phyloP scores from a whole-genome alignment of 1,140 invertebrate species.

The Augochlora pura region DNA sequence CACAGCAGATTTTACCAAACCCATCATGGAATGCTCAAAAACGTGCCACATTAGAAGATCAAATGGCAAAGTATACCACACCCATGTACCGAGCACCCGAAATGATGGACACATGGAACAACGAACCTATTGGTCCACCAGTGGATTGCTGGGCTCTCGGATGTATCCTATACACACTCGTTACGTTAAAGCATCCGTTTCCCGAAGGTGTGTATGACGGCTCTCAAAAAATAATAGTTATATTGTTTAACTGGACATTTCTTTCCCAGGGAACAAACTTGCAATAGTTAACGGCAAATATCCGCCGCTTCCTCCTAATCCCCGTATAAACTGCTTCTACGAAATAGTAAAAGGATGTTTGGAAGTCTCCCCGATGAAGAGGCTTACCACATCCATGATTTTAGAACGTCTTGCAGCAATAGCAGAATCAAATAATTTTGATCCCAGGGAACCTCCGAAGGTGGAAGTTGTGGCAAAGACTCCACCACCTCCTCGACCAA shows the following conservation, averaged over 20 bases:
- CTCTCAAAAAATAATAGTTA: too few species aligned
- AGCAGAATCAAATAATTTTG: constrained; percentile 90
- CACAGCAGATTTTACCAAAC: constrained; percentile 90
- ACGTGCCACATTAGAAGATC: constrained; percentile 95
- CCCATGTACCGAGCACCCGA: constrained; percentile 96
- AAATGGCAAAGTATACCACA: constrained; percentile 88
- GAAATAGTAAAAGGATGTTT: constrained; percentile 95
- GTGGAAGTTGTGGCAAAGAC: constrained; percentile 80
- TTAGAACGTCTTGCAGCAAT: constrained; percentile 93
- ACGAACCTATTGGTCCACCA: constrained; percentile 93
- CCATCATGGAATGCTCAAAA: constrained; percentile 95
- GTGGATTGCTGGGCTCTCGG: constrained; percentile 98
- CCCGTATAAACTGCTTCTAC: constrained; percentile 91
- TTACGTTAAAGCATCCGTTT: constrained; percentile 97
- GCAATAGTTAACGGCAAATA: constrained; percentile 98
- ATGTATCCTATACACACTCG: constrained; percentile 95
- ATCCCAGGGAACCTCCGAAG: constrained; percentile 87
- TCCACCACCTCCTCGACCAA: constrained; percentile 73
- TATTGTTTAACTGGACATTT: neutral
- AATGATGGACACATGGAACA: constrained; percentile 98
- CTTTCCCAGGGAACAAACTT: constrained; percentile 88
- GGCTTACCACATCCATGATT: constrained; percentile 88
- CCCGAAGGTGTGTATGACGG: constrained; percentile 86
- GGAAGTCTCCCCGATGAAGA: constrained; percentile 88
- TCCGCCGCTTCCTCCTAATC: constrained; percentile 89